Conservation (phyloP, 2,113 vertebrate species). For the Uria lomvia region DNA sequence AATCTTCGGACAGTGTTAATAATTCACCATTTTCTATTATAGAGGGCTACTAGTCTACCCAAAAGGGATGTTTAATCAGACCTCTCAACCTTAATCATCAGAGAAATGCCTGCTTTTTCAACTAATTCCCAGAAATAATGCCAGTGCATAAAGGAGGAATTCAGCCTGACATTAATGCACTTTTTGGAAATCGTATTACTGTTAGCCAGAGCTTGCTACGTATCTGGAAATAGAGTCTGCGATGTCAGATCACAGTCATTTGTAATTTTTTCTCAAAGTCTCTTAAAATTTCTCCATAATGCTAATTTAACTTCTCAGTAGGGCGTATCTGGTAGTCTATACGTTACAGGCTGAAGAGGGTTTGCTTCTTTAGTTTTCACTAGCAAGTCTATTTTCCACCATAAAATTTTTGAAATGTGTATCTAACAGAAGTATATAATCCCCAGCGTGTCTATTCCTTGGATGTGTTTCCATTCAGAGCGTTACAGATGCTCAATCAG, state of each 20-base stretch:
- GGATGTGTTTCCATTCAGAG: background rate
- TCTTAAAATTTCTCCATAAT: background rate
- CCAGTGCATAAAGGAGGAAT: background rate
- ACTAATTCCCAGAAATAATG: background rate
- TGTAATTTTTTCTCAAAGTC: background rate
- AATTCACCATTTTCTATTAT: background rate
- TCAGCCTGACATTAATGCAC: background rate
- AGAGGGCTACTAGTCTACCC: background rate
- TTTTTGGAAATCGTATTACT: background rate
- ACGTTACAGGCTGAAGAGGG: background rate
- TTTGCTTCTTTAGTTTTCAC: background rate
- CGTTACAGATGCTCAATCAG: background rate
- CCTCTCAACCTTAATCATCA: background rate
- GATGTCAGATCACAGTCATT: background rate
- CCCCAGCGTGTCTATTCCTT: background rate
- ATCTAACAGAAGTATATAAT: background rate
- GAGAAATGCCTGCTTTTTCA: background rate
- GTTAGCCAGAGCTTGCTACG: background rate
- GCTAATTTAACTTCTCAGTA: background rate
- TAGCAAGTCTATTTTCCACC: background rate
- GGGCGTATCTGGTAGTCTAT: background rate
- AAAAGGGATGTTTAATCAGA: background rate
- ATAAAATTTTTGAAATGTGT: background rate
- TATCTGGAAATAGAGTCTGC: background rate
- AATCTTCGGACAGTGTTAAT: background rate